These are phyloP conservation scores for Cryptotis parvus DNA, from an alignment of 2,113 vertebrate genomes.

Conservation along the genomic window DNA sequence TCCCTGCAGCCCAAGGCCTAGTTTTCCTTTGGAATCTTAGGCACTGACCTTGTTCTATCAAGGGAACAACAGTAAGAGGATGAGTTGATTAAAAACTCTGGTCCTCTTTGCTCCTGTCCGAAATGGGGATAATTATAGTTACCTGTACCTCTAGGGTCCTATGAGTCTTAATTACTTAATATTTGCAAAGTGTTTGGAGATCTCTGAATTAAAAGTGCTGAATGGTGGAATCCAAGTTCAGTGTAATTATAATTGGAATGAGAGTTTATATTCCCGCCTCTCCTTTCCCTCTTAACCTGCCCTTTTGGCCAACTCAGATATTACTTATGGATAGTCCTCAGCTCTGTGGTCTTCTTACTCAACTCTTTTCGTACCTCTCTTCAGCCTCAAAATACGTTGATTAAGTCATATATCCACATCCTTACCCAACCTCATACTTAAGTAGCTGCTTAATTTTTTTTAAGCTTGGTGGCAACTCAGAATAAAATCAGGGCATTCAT, in stretches of 20 bases:
- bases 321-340: neutral
- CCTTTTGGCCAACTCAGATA: neutral
- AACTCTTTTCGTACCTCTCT: neutral
- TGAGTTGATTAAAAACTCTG: conserved; percentile 80
- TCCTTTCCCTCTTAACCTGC: neutral
- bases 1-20: conserved; percentile 33
- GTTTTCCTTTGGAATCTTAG: conserved; percentile 64
- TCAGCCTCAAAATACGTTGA: neutral
- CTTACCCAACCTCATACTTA: neutral
- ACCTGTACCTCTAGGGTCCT: conserved; percentile 71
- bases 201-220: conserved; percentile 82
- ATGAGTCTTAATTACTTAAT: conserved; percentile 83
- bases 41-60: conserved; percentile 71
- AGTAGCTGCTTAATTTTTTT: neutral
- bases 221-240: conserved; percentile 64
- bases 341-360: neutral
- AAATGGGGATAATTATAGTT: conserved; percentile 79
- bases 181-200: conserved; percentile 78
- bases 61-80: conserved; percentile 49
- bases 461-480: neutral
- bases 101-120: conserved; percentile 49
- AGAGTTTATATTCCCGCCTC: conserved; percentile 36
- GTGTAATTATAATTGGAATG: conserved; percentile 62
- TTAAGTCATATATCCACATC: neutral
- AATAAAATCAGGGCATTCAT: neutral